These are phyloP conservation scores for Acrobasis suavella DNA, from an alignment of 2,888 invertebrate genomes.

Conservation along the genomic window DNA sequence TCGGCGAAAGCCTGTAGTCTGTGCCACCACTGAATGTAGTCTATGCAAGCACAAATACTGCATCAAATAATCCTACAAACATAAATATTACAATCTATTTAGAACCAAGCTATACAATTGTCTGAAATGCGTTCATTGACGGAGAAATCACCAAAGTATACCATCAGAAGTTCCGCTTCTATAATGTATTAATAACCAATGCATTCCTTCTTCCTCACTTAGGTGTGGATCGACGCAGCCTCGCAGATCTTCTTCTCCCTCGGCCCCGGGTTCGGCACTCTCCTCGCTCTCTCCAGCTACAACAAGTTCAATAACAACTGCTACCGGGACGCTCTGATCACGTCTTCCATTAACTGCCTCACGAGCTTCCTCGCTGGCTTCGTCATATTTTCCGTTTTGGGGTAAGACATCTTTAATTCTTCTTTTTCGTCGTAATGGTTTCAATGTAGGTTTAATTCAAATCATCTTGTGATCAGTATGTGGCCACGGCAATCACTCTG, in stretches of 20 bases:
- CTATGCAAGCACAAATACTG: too few relatives aligned
- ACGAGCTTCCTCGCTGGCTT: constrained; percentile 97
- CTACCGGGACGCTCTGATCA: constrained; percentile 93
- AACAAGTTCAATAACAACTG: constrained; percentile 97
- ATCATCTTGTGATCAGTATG: too few relatives aligned
- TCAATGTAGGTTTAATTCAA: too few relatives aligned
- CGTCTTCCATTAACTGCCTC: constrained; percentile 94
- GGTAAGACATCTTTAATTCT: constrained; percentile 65
- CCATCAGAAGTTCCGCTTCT: too few relatives aligned
- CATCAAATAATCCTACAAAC: too few relatives aligned
- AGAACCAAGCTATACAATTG: too few relatives aligned
- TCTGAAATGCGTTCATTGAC: too few relatives aligned
- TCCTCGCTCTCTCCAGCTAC: constrained; percentile 94
- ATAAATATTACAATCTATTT: too few relatives aligned
- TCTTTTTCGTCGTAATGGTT: not conserved
- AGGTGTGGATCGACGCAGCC: constrained; percentile 97
- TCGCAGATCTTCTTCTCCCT: constrained; percentile 97
- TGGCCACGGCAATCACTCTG: too few relatives aligned
- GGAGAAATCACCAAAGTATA: too few relatives aligned
- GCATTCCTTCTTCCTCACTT: constrained; percentile 17
- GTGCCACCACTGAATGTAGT: too few relatives aligned
- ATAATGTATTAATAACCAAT: not conserved
- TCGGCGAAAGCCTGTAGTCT: too few relatives aligned
- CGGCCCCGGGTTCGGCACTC: constrained; percentile 95
- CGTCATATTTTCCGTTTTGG: constrained; percentile 96